These are phyloP conservation scores for Euproctis similis DNA, from an alignment of 2,888 invertebrate genomes.

Conservation along the genomic window DNA sequence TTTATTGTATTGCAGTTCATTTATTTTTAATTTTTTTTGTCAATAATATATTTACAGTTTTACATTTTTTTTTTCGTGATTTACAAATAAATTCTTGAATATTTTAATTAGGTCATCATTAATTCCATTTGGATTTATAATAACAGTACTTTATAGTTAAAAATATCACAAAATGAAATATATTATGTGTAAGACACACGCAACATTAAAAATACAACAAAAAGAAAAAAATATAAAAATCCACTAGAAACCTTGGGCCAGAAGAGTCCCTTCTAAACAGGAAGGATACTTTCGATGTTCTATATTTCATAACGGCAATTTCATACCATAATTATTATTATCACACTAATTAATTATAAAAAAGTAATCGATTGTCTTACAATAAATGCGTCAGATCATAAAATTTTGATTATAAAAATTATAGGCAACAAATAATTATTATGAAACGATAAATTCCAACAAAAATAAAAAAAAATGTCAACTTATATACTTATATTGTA, in stretches of 20 bases:
- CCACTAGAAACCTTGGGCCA: conserved; percentile 75
- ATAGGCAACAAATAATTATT: conserved; percentile 72
- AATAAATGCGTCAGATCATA: conserved; percentile 77
- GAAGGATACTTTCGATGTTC: conserved; percentile 78
- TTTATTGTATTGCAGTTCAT: conserved; percentile 73
- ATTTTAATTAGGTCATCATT: conserved; percentile 75
- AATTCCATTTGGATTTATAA: conserved; percentile 73
- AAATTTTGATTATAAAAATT: conserved; percentile 73
- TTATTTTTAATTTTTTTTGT: no score
- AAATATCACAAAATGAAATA: conserved; percentile 78
- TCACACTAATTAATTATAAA: conserved; percentile 76
- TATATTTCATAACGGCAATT: conserved; percentile 73
- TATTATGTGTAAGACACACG: conserved; percentile 77
- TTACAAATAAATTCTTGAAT: conserved; percentile 77
- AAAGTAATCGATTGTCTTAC: conserved; percentile 76
- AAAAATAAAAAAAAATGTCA: conserved; percentile 65
- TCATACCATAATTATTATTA: conserved; percentile 72
- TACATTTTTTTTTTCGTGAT: conserved; percentile 76
- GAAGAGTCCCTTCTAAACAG: conserved; percentile 74
- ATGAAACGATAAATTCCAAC: conserved; percentile 73
- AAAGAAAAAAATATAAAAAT: conserved; percentile 74
- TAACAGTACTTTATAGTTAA: conserved; percentile 77
- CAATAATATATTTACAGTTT: conserved; percentile 77
- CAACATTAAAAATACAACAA: conserved; percentile 76
- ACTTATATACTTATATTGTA: no score